A percentile compares a stretch with the other conserved stretches of the same genome.
Evolutionary conservation across 2,797 vertebrate species (phyloP).

Genomic region (Mormyrops attenuatus): DNA sequence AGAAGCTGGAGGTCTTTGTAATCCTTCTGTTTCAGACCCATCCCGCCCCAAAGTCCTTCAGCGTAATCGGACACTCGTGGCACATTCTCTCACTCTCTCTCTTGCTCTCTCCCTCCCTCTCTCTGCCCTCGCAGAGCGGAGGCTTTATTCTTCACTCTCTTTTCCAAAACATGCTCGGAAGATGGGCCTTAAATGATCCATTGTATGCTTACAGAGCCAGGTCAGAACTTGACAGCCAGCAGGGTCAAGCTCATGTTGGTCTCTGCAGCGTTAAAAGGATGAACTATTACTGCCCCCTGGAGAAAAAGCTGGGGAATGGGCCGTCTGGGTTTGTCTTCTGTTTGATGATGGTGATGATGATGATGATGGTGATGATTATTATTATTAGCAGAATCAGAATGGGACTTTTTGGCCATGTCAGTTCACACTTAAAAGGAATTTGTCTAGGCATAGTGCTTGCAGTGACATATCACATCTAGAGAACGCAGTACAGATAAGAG

Average conservation of each 20-base stretch:
- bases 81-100: background rate
- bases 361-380: background rate
- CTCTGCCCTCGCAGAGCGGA: background rate
- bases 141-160: background rate
- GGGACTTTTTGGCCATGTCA: background rate
- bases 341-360: background rate
- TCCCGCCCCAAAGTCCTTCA: background rate
- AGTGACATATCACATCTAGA: background rate
- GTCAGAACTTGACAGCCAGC: background rate
- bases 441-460: background rate
- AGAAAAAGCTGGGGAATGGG: background rate
- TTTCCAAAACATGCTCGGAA: background rate
- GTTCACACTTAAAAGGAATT: background rate
- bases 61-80: background rate
- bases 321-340: no score
- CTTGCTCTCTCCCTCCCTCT: background rate
- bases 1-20: background rate
- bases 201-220: background rate
- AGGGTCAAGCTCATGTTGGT: background rate
- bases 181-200: background rate
- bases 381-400: background rate
- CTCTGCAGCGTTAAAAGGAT: background rate
- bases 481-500: background rate
- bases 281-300: background rate
- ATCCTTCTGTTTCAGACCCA: background rate